Evolutionary conservation across 2,888 invertebrate genomes (phyloP), one percentile per base, ranked within the genome.

Genomic region (Orthosia cruda): DNA sequence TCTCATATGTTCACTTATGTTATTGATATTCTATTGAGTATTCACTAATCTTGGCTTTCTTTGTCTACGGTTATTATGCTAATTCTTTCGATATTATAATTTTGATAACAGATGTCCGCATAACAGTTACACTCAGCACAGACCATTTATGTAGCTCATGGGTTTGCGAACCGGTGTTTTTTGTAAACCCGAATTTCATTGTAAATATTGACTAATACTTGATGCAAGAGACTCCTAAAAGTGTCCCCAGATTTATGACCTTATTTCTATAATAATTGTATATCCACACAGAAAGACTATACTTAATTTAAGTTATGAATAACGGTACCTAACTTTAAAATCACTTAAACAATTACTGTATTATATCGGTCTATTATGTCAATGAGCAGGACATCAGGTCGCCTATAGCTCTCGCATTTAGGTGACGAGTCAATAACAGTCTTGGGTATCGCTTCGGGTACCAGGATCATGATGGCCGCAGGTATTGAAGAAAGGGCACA

Each of bases 351-450:
- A 78, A 59, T 40, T 40, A 40, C 40, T 65, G 9, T 72, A 72
- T 84, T 26, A 50, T 26, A 83, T 89, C 84, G 89, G 86, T 87
- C 88, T 85, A 69, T 75, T 62, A 26, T 55, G 52, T 80, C 91
- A 86, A 96, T 95, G 5, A 97, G 89, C 50, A 97, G 88, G 0
- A 96, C 95, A 89, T 97, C 96, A 7, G 96, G 95, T 11, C 96
- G 97, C 63, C 94, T 94, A 68, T 94, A 97, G 85, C 90, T 96
- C 0, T 97, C 97, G 84, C 97, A 97, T 69, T 94, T 95, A 0
- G 97, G 97, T 84, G 97, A 92, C 7, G 94, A 92, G 49, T 96
- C 94, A 45, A 94, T 77, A 3, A 97, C 95, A 23, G 93, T 87
- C 70, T 93, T 93, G 0, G 97, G 96, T 87, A 97, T 92, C 23